Evolutionary conservation across 2,888 invertebrate species (phyloP), one percentile per base, ranked within the genome.

Genomic region (Pachymerium ferrugineum): DNA sequence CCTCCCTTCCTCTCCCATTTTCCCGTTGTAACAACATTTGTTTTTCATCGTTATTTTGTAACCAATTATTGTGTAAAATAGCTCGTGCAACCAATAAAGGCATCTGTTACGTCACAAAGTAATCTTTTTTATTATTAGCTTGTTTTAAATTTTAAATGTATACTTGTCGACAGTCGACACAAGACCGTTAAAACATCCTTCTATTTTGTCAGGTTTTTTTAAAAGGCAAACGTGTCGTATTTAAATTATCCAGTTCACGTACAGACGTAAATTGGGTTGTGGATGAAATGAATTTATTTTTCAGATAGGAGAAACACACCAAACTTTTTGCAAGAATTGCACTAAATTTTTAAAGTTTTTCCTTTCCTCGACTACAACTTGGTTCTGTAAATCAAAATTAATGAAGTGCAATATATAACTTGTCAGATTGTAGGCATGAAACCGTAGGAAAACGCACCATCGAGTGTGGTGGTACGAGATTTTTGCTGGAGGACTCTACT

Each of bases 41-140:
- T 72, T 72, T 72, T 72, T 62, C 72, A 72, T 62, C 22, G 68
- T 73, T 73, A 73, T 73, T 73, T 73, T 73, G 73, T 73, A 73
- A 72, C 28, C 73, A 35, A 73, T 33, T 54, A 71, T 47, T 31
- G 67, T 73, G 73, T 73, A 73, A 73, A 68, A 73, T 62, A 73
- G 73, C 31, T 73, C 73, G 38, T 73, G 22, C 67, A 73, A 68
- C 73, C 47, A 73, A 68, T 73, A 73, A 72, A 72, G 62, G 72
- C 72, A 72, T 72, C 72, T 22, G 47, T 72, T 72, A 54, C 35
- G 33, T 28, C 71, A 71, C 35, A 35, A 71, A 33, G 33, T 33
- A 28, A 35, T 10, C 10, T n/a, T 38, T n/a, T 38, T 71, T 38
- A 71, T 71, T 38, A 31, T 70, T 70, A 31, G 28, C 35, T 71